Evolutionary conservation across 2,113 vertebrate genomes (phyloP).

Genomic region (Grallaria varia): DNA sequence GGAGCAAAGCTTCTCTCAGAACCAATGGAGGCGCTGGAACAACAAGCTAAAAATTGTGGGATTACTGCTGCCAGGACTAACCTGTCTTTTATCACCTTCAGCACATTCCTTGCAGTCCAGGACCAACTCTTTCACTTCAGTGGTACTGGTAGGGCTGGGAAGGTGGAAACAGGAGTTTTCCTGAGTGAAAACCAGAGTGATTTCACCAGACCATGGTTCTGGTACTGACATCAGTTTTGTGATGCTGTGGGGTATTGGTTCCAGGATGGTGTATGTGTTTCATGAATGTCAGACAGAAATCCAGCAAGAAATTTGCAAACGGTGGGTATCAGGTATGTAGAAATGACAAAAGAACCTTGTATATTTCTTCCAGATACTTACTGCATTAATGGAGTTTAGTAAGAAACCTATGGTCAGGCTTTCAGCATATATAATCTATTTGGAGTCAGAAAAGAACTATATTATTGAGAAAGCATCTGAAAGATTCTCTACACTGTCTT

Average conservation of each 20-base stretch:
- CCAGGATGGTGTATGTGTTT: background rate
- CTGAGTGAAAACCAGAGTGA: background rate
- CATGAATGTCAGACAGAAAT: background rate
- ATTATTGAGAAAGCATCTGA: background rate
- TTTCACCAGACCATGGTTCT: fast-evolving
- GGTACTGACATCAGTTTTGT: background rate
- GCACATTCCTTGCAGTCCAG: background rate
- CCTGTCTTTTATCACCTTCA: background rate
- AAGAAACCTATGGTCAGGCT: background rate
- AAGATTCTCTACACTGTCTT: background rate
- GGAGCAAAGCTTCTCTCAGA: background rate
- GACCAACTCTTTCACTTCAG: background rate
- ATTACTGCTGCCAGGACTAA: background rate
- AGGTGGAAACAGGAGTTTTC: background rate
- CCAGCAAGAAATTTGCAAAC: background rate
- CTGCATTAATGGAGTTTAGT: background rate
- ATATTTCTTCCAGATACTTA: conserved; percentile 54
- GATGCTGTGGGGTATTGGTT: background rate
- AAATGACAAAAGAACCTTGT: background rate
- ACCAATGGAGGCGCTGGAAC: background rate
- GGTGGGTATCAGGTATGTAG: background rate
- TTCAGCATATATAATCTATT: background rate
- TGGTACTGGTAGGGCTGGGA: background rate
- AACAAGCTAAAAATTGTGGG: background rate
- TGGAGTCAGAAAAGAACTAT: background rate